These are phyloP conservation scores for Latrodectus hesperus DNA, from an alignment of 2,888 invertebrate species.

Conservation along the genomic window DNA sequence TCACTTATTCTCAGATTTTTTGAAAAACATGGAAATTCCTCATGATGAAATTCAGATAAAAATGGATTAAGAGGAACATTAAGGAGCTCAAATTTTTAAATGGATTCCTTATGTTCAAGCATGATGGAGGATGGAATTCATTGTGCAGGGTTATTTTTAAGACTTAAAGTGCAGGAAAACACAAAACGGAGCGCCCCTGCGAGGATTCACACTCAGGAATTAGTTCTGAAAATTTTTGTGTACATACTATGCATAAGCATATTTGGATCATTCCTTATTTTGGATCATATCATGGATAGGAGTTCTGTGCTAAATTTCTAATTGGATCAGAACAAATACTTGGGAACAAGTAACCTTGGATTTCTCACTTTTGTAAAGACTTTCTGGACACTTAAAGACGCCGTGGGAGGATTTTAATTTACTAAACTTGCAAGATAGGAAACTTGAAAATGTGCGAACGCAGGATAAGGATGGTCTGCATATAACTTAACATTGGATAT, in stretches of 20 bases:
- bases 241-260: not conserved
- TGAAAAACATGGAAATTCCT: conserved; percentile 42
- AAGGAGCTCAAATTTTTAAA: conserved; percentile 31
- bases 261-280: not conserved
- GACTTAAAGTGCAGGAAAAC: conserved; percentile 26
- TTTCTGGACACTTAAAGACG: not conserved
- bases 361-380: no score
- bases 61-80: conserved; percentile 47
- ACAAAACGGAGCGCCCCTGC: conserved; percentile 9
- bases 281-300: not conserved
- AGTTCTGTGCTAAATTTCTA: no score
- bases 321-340: no score
- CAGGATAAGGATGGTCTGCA: not conserved
- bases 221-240: not conserved
- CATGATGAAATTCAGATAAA: conserved; percentile 43
- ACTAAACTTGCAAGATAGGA: not conserved
- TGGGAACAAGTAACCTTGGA: no score
- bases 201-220: conserved; percentile 9
- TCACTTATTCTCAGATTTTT: conserved; percentile 70
- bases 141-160: conserved; percentile 49
- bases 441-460: not conserved
- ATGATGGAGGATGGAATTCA: conserved; percentile 39
- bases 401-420: not conserved
- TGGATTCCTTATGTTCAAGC: conserved; percentile 49
- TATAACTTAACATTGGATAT: conserved; percentile 28